Evolutionary conservation across 2,113 vertebrate genomes (phyloP).

Genomic region (Pomatorhinus ruficollis): DNA sequence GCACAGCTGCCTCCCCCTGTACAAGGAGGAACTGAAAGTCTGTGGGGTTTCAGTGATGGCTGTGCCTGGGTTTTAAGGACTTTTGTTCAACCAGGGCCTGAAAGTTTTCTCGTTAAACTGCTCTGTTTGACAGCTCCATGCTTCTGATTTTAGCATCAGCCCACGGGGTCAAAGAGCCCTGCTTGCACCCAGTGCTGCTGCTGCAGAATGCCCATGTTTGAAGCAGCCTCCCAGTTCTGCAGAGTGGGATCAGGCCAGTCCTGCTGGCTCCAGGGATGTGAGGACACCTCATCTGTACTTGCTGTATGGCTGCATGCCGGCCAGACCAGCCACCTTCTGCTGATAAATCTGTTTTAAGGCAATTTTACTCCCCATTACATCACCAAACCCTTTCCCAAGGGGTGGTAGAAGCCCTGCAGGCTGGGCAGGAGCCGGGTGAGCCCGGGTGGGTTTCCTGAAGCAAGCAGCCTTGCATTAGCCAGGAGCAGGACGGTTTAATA

Average conservation of each 20-base stretch:
- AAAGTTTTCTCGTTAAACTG: neutral
- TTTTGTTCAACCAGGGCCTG: neutral
- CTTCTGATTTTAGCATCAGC: neutral
- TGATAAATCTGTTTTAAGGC: neutral
- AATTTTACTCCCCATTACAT: neutral
- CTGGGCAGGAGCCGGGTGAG: neutral
- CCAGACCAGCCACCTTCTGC: neutral
- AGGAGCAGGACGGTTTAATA: constrained; percentile 46
- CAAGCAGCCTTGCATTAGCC: neutral
- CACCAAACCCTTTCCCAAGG: neutral
- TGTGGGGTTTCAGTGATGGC: neutral
- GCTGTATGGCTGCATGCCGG: neutral
- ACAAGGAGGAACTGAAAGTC: neutral
- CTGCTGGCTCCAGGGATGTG: accelerated
- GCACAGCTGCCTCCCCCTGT: neutral
- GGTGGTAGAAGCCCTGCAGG: neutral
- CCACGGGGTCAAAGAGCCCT: neutral
- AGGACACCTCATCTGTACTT: accelerated
- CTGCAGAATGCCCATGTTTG: accelerated
- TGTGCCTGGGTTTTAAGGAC: neutral
- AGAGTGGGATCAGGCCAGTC: neutral
- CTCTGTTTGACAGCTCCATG: neutral
- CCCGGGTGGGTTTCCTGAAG: constrained; percentile 4
- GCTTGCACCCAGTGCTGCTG: neutral
- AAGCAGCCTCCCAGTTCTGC: neutral